A percentile compares a stretch with the other conserved stretches of the same genome.
Conservation (phyloP, 2,113 vertebrate species). For the Eurypyga helias region DNA sequence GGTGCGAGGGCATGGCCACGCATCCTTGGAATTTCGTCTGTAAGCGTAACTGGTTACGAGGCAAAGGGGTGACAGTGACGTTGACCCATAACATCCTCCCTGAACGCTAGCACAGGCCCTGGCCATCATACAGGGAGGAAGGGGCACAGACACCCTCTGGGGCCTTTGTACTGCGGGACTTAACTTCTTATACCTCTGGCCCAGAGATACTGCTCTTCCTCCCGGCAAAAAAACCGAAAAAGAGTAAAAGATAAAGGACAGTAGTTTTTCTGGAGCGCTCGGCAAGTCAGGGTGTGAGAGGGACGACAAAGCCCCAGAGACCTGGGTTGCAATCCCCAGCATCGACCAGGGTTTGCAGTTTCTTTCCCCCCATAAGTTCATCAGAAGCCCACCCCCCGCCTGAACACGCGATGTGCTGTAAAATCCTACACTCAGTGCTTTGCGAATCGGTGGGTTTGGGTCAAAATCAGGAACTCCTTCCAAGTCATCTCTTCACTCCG, state of each 20-base stretch:
- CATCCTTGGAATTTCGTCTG: neutral
- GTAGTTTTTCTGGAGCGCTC: neutral
- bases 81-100: neutral
- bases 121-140: accelerated
- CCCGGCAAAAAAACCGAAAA: neutral
- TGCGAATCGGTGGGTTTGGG: neutral
- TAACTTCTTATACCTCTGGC: neutral
- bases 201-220: neutral
- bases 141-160: neutral
- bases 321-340: neutral
- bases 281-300: neutral
- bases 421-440: neutral
- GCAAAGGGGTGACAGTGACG: neutral
- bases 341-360: neutral
- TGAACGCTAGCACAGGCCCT: neutral
- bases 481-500: neutral
- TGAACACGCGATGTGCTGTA: neutral
- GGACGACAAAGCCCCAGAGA: neutral
- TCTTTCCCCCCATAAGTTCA: neutral
- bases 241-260: neutral
- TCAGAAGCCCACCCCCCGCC: neutral
- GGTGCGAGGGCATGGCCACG: accelerated
- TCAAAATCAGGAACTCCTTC: neutral
- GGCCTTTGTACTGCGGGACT: neutral
- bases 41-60: neutral